Base-by-base conservation (phyloP, 1,140 invertebrate species). In the Monomorium pharaonis region DNA sequence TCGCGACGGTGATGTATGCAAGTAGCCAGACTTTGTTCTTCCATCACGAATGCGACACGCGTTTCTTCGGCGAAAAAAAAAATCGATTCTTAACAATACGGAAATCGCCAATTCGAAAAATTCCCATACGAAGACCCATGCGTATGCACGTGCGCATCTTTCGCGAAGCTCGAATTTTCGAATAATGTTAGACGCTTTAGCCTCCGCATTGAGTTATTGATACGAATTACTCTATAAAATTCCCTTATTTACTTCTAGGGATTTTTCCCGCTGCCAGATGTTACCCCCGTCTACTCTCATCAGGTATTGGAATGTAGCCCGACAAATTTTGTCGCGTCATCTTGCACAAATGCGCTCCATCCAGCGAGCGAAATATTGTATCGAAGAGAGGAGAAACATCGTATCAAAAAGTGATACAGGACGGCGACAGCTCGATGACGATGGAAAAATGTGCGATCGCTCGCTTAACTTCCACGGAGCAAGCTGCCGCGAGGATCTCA, bases 241-340 rank as follows among this genome's bases (percentile, higher is more conserved):
- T 18, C 21, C 27, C 37, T n/a, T 83, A 80, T 69, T 80, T 80
- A 80, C 16, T 54, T 80, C 1, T 42, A 54, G 44, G 30, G 33
- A 80, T 42, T 80, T 80, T 56, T n/a, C 3, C n/a, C 21, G 14
- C 16, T 27, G 37, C 78, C 67, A 83, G 67, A 72, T 83, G 78
- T 42, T 83, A 24, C 78, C 37, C 42, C 42, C n/a, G 27, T 83
- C 56, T 24, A 27, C 24, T 58, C 67, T 74, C 67, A 83, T 83
- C 78, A 58, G 21, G 51, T 72, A 72, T 74, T 27, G 78, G 37
- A 58, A 83, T 58, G 27, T 14, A 51, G 18, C 33, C 24, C 51
- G 54, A 37, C 42, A 30, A 80, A 80, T 89, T 89, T 86, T 77
- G 77, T 63, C 74, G 88, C 86, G 88, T 85, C 86, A 86, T 24